phyloP scores from a whole-genome alignment of 2,888 invertebrate genomes.

The Archips crataeganus region DNA sequence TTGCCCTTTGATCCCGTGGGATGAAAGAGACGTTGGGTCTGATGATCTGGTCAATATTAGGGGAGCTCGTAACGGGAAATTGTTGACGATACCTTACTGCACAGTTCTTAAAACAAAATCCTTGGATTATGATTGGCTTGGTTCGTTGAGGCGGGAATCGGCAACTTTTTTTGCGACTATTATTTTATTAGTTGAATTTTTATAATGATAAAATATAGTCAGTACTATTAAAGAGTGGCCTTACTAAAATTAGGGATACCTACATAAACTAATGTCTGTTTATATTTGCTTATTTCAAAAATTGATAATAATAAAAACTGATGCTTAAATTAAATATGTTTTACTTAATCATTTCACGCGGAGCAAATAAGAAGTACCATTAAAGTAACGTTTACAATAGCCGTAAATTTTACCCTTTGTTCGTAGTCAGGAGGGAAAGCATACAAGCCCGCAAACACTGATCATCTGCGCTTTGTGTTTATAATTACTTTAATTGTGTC shows the following conservation, averaged over 20 bases:
- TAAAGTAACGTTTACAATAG: neutral
- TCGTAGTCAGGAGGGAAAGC: neutral
- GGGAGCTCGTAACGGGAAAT: slow-evolving; percentile 20
- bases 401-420: slow-evolving; percentile 4
- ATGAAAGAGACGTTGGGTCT: slow-evolving; percentile 23
- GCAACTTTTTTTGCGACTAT: neutral
- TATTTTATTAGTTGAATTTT: neutral
- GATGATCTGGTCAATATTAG: slow-evolving; percentile 31
- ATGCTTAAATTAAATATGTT: too few species aligned
- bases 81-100: slow-evolving; percentile 21
- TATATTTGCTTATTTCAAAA: too few species aligned
- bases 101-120: slow-evolving; percentile 10
- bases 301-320: too few species aligned
- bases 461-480: slow-evolving; percentile 20
- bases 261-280: too few species aligned
- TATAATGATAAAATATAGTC: neutral
- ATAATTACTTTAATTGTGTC: slow-evolving; percentile 26
- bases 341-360: neutral
- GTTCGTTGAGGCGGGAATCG: neutral
- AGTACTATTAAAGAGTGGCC: neutral
- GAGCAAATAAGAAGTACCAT: neutral
- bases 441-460: slow-evolving; percentile 15
- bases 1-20: slow-evolving; percentile 30
- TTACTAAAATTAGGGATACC: neutral
- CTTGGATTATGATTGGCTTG: slow-evolving; percentile 1